These are phyloP conservation scores for Epistrophella euchroma DNA, from an alignment of 2,888 invertebrate species.

Conservation along the genomic window DNA sequence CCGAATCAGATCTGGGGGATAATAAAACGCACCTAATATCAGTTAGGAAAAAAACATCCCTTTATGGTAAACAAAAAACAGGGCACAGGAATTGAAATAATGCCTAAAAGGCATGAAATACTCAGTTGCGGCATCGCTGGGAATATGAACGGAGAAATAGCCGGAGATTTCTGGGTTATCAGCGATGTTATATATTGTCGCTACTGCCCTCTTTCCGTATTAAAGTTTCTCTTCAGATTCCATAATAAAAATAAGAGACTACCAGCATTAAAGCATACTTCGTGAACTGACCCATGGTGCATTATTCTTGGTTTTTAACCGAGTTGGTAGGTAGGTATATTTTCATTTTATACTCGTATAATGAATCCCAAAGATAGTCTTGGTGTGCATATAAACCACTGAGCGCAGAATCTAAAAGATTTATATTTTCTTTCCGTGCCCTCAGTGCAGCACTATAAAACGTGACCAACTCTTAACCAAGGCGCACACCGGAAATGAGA, in stretches of 20 bases:
- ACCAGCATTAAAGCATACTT: not conserved
- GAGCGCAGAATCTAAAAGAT: slow-evolving; percentile 62
- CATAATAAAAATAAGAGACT: not conserved
- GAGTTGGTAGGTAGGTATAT: slow-evolving; percentile 15
- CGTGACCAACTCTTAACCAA: slow-evolving; percentile 32
- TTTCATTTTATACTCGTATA: slow-evolving; percentile 3
- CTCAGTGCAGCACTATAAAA: slow-evolving; percentile 50
- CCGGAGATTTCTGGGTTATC: too few species aligned
- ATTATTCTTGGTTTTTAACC: slow-evolving; percentile 26
- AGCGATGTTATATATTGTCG: too few species aligned
- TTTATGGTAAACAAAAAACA: too few species aligned
- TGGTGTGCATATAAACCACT: slow-evolving; percentile 42
- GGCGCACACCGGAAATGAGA: slow-evolving; percentile 41
- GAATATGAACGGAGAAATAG: too few species aligned
- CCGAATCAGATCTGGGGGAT: too few species aligned
- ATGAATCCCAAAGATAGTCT: slow-evolving; percentile 24
- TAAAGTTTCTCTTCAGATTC: too few species aligned
- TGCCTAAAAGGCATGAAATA: too few species aligned
- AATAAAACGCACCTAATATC: too few species aligned
- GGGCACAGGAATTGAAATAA: too few species aligned
- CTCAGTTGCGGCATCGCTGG: too few species aligned
- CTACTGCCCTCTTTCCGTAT: too few species aligned
- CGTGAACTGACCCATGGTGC: not conserved
- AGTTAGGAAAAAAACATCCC: too few species aligned
- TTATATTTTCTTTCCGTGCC: slow-evolving; percentile 59